Percentiles rank a stretch among this genome's conserved stretches.
Evolutionary conservation across 2,113 vertebrate genomes (phyloP).

Genomic region (Neolamprologus variostigma): DNA sequence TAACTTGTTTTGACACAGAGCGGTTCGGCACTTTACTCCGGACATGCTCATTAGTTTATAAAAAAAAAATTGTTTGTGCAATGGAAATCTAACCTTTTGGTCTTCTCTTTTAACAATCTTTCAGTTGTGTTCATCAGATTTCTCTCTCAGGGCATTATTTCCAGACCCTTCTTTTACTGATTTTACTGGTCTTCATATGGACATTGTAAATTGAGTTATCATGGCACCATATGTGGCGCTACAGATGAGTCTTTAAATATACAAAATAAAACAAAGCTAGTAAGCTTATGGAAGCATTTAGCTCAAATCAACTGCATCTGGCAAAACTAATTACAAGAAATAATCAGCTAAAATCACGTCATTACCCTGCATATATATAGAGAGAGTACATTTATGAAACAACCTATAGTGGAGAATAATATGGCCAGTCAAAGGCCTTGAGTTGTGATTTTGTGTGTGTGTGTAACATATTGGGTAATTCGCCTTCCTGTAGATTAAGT

Average conservation of each 20-base stretch:
- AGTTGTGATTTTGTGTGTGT: not conserved
- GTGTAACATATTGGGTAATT: not conserved
- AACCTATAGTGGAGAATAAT: not conserved
- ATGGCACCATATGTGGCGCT: not conserved
- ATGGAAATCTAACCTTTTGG: not conserved
- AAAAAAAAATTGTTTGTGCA: not conserved
- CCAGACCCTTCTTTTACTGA: not conserved
- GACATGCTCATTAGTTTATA: not conserved
- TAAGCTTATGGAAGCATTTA: constrained; percentile 16
- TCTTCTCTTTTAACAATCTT: not conserved
- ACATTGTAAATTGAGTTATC: not conserved
- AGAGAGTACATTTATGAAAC: not conserved
- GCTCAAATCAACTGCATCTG: constrained; percentile 8
- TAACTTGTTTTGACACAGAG: not conserved
- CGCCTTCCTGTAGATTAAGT: not conserved
- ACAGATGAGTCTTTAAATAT: not conserved
- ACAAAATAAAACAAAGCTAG: not conserved
- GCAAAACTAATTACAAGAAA: constrained; percentile 3
- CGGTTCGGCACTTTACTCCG: not conserved
- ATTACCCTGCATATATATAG: not conserved
- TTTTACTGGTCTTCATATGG: not conserved
- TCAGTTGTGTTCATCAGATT: not conserved
- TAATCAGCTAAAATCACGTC: constrained; percentile 24
- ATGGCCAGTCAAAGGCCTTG: not conserved
- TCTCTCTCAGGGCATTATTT: not conserved